Conservation (phyloP, 2,113 vertebrate species). For the Picathartes gymnocephalus region DNA sequence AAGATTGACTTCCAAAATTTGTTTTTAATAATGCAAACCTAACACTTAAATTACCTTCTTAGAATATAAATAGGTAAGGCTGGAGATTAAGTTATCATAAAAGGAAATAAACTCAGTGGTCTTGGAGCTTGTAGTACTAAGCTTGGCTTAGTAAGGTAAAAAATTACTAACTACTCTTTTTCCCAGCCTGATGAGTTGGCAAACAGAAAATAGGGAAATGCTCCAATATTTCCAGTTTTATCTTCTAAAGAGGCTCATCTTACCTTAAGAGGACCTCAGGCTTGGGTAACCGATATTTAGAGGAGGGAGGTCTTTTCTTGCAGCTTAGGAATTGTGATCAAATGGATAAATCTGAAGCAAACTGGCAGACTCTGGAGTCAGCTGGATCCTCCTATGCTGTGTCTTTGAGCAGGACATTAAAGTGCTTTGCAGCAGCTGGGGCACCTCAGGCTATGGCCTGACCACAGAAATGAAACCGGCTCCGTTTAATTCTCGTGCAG, state of each 20-base stretch:
- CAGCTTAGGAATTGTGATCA: background rate
- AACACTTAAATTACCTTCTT: background rate
- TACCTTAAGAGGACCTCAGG: background rate
- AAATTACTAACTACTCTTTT: background rate
- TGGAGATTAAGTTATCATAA: background rate
- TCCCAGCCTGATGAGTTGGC: background rate
- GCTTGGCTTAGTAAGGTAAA: background rate
- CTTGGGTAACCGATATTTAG: background rate
- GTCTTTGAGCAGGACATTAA: background rate
- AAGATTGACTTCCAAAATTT: background rate
- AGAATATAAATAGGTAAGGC: background rate
- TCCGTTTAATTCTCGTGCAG: background rate
- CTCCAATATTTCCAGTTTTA: background rate
- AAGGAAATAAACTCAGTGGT: background rate
- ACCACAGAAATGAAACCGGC: background rate
- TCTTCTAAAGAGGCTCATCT: background rate
- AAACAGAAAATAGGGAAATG: background rate
- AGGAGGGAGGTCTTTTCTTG: background rate
- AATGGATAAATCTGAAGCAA: background rate
- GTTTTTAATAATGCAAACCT: background rate
- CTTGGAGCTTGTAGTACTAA: background rate
- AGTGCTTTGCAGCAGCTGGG: background rate
- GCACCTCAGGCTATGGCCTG: background rate
- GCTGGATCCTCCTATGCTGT: background rate
- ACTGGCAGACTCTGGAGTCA: background rate